phyloP scores from a whole-genome alignment of 2,113 vertebrate species.

The Macquaria australasica region DNA sequence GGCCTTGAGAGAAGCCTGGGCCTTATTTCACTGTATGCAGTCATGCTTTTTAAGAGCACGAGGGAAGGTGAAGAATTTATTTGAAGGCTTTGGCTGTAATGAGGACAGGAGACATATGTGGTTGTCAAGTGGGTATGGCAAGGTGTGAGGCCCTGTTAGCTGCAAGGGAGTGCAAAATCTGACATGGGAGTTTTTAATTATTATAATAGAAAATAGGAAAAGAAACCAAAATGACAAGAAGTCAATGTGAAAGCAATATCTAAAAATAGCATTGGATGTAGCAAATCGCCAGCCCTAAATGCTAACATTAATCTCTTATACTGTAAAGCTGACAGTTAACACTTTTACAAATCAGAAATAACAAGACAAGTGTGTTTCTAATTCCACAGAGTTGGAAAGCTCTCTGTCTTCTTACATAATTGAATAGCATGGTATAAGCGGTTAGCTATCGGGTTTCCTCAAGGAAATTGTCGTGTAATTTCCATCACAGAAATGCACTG shows the following conservation, averaged over 20 bases:
- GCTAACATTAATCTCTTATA: not conserved
- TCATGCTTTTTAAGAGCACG: not conserved
- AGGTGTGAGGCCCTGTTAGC: not conserved
- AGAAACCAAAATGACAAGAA: not conserved
- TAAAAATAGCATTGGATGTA: slow-evolving; percentile 11
- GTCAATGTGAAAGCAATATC: not conserved
- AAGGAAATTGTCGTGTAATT: slow-evolving; percentile 57
- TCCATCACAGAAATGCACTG: slow-evolving; percentile 43
- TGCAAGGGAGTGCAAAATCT: not conserved
- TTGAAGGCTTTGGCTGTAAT: not conserved
- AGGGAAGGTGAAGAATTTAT: not conserved
- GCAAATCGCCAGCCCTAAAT: not conserved
- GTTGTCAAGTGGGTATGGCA: not conserved
- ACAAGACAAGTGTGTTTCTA: not conserved
- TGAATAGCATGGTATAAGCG: slow-evolving; percentile 55
- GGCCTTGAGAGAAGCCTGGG: slow-evolving; percentile 49
- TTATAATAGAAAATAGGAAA: not conserved
- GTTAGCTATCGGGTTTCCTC: slow-evolving; percentile 52
- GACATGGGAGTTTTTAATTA: not conserved
- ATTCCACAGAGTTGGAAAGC: slow-evolving; percentile 21
- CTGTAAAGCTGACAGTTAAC: not conserved
- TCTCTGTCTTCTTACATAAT: slow-evolving; percentile 64
- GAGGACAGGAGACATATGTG: not conserved
- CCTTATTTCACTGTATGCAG: slow-evolving; percentile 33
- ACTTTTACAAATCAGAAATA: slow-evolving; percentile 25